phyloP scores from a whole-genome alignment of 2,888 invertebrate species.

The Pristionchus entomophagus region DNA sequence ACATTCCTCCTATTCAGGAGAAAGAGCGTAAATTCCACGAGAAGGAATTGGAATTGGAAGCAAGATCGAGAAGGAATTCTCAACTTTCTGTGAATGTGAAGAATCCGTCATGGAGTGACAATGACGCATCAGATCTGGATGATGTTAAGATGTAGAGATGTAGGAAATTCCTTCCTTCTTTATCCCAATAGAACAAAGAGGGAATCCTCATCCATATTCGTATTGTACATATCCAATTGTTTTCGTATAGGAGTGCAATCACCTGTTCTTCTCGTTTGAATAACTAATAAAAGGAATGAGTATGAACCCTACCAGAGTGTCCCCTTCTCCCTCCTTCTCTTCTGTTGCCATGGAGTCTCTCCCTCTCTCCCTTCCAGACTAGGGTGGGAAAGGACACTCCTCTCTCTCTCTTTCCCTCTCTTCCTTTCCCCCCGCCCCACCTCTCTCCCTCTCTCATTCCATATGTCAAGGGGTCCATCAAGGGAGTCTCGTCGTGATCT shows the following conservation, averaged over 20 bases:
- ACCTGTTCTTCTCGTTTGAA: background rate
- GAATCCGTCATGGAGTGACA: slow-evolving; percentile 6
- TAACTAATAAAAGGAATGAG: background rate
- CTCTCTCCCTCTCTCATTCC: no score
- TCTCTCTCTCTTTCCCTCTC: no score
- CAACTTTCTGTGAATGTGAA: background rate
- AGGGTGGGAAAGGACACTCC: slow-evolving; percentile 17
- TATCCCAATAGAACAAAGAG: background rate
- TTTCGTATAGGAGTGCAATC: background rate
- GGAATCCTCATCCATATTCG: background rate
- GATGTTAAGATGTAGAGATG: background rate
- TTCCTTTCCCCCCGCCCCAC: no score
- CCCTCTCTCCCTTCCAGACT: slow-evolving; percentile 16
- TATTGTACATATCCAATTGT: background rate
- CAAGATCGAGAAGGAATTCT: background rate
- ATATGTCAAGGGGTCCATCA: background rate
- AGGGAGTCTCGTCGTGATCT: background rate
- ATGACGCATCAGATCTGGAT: background rate
- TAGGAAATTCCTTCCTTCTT: background rate
- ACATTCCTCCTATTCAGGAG: background rate
- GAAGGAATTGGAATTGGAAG: slow-evolving; percentile 31
- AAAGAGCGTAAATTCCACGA: slow-evolving; percentile 14
- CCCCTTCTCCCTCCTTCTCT: background rate
- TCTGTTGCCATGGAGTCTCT: background rate
- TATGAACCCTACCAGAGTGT: background rate